These are phyloP conservation scores for Turritopsis rubra DNA, from an alignment of 30 jellyfish, hydroid and myxozoan genomes.

Conservation along the genomic window DNA sequence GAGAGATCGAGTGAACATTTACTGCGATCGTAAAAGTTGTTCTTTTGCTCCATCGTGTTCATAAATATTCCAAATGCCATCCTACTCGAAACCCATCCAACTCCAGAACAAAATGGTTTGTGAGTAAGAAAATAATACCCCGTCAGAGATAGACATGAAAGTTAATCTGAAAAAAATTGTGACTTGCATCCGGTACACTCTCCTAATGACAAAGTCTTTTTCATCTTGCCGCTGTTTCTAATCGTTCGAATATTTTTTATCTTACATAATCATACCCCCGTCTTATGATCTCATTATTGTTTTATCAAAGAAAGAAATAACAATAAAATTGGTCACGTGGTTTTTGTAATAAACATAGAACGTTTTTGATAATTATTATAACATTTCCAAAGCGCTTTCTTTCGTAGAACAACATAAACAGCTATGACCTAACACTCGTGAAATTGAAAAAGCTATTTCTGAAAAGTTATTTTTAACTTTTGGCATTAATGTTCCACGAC, in stretches of 20 bases:
- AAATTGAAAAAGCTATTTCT: not conserved
- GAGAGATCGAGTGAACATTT: not conserved
- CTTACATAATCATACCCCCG: not conserved
- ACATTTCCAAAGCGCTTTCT: not conserved
- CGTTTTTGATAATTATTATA: not conserved
- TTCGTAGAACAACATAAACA: not conserved
- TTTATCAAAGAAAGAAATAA: no score
- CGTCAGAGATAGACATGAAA: not conserved
- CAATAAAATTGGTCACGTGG: not conserved
- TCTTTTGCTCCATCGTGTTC: conserved; percentile 1
- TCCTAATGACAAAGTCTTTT: not conserved
- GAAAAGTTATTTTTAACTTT: not conserved
- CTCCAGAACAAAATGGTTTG: not conserved
- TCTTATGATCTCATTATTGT: not conserved
- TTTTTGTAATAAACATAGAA: not conserved
- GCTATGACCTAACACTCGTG: not conserved
- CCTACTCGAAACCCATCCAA: not conserved
- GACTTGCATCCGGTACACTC: conserved; percentile 14
- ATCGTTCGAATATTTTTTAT: not conserved
- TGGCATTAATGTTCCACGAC: not conserved
- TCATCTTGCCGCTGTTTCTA: not conserved
- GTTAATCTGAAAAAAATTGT: not conserved
- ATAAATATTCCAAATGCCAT: conserved; percentile 5
- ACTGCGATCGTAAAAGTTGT: not conserved
- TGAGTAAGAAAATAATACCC: not conserved